Percentiles rank a stretch among this genome's conserved stretches.
phyloP scores from a whole-genome alignment of 2,888 invertebrate genomes.

The Camptogramma bilineatum region DNA sequence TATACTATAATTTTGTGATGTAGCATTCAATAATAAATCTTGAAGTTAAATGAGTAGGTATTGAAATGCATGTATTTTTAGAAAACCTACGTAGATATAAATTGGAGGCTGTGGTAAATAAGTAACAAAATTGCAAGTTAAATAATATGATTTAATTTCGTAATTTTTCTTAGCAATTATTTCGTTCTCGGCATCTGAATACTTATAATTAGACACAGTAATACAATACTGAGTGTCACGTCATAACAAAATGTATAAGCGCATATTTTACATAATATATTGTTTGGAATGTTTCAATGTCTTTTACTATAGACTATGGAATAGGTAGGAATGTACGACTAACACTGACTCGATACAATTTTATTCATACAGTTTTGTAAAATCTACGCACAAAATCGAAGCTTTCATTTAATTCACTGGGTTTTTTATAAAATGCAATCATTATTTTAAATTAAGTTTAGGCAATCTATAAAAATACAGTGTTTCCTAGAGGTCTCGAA shows the following conservation, averaged over 20 bases:
- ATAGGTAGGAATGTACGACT: slow-evolving; percentile 66
- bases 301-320: slow-evolving; percentile 59
- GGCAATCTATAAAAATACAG: slow-evolving; percentile 14
- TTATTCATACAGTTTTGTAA: slow-evolving; percentile 21
- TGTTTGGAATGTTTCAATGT: slow-evolving; percentile 76
- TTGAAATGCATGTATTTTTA: neutral
- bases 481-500: slow-evolving; percentile 2
- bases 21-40: too few relatives aligned
- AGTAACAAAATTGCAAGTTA: slow-evolving; percentile 73
- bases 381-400: slow-evolving; percentile 29
- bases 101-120: slow-evolving; percentile 37
- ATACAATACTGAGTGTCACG: slow-evolving; percentile 73
- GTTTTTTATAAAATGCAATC: slow-evolving; percentile 3
- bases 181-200: slow-evolving; percentile 83
- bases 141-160: slow-evolving; percentile 85
- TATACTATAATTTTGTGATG: too few relatives aligned
- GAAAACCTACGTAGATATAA: neutral
- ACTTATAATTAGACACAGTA: slow-evolving; percentile 78
- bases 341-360: slow-evolving; percentile 48
- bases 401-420: slow-evolving; percentile 38
- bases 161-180: slow-evolving; percentile 85
- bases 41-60: neutral
- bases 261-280: slow-evolving; percentile 72
- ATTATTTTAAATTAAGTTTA: neutral
- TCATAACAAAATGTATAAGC: slow-evolving; percentile 77